Base-by-base conservation (phyloP, 2,113 vertebrate genomes). In the Petrocephalus microphthalmus region DNA sequence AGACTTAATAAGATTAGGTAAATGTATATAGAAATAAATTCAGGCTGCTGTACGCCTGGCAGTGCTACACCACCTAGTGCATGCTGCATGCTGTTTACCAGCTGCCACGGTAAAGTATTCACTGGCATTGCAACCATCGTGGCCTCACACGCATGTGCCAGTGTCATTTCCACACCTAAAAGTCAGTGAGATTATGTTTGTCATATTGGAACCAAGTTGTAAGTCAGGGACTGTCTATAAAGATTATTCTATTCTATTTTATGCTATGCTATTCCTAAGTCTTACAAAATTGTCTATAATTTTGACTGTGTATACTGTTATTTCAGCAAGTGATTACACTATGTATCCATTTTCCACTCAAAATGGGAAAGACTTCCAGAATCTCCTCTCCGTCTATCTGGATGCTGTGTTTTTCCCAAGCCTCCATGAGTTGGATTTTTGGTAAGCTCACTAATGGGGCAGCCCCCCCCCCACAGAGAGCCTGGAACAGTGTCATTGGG, bases 311-410 rank as follows among this genome's bases (percentile, higher is more conserved):
- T 42, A 11, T 78, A 19, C 15, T 42, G 5, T 78, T 49, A 11
- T 83, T 84, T 1, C 95, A 99, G 98, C 97, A 88, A 99, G 96
- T 84, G 98, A 99, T 92, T 99, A 97, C 91, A 99, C 98, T 2
- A 96, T 99, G 92, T 99, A 99, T 90, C 98, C 98, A 0, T 99
- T 99, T 94, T 99, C 98, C 86, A 99, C 98, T 3, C 98, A 99
- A 95, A 99, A 99, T 87, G 92, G 92, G 29, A 98, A 97, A 93
- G 98, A 99, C 90, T 99, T 99, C 92, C 97, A 97, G 92, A 99
- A 99, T 84, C 98, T 99, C 52, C 94, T 99, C 0, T 99, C 98
- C 0, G 97, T 99, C 2, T 99, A 99, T 88, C 91, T 99, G 94
- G 97, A 99, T 57, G 98, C 98, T 0, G 96, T 96, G 25, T 99